Evolutionary conservation across 2,113 vertebrate species (phyloP).

Genomic region (Columba livia): DNA sequence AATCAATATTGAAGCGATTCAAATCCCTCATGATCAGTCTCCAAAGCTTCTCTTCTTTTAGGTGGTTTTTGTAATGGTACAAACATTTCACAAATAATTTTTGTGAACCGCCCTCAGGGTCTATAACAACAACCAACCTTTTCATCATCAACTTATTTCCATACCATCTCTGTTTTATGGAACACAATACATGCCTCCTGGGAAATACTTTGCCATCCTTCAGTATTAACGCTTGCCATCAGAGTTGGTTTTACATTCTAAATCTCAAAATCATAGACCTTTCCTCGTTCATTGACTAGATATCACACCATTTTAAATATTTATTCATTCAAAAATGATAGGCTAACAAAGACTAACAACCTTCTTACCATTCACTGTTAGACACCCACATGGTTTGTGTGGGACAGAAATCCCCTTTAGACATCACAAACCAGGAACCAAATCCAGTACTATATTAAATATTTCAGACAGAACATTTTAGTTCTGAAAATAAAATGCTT

Average conservation of each 20-base stretch:
- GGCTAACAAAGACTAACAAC: background rate
- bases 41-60: slow-evolving; percentile 4
- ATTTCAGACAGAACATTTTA: background rate
- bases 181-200: background rate
- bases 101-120: background rate
- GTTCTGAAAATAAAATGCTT: background rate
- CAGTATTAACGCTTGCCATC: background rate
- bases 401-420: background rate
- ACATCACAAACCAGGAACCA: background rate
- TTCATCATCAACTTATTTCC: background rate
- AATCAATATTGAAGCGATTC: slow-evolving; percentile 33
- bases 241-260: background rate
- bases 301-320: background rate
- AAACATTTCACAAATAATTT: slow-evolving; percentile 18
- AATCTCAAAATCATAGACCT: background rate
- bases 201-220: background rate
- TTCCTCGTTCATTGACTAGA: background rate
- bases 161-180: background rate
- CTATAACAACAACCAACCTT: background rate
- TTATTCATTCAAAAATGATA: background rate
- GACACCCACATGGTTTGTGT: fast-evolving
- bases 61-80: background rate
- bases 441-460: background rate
- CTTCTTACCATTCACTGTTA: background rate
- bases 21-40: slow-evolving; percentile 19